Base-by-base conservation (phyloP, 2,888 invertebrate genomes). In the Euplexia lucipara region DNA sequence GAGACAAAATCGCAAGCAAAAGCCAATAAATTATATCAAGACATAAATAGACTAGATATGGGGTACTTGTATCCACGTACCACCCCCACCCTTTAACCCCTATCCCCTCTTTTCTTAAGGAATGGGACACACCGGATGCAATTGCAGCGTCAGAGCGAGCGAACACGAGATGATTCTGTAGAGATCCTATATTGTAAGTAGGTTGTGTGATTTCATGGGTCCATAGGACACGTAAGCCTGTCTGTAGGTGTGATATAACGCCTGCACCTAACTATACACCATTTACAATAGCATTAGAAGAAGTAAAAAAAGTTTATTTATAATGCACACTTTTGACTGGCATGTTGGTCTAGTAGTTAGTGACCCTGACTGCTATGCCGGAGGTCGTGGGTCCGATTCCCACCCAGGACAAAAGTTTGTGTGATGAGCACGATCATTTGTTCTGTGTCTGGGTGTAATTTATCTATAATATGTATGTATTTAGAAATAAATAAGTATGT, bases 11-110 rank as follows among this genome's bases (percentile, higher is more conserved):
- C 41, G 34, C 60, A 60, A 60, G 41, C 34, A 35, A 34, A 22
- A 22, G n/a, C n/a, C 26, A 34, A 42, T n/a, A 34, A 35, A 42
- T 41, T 10, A 34, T 41, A 62, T 48, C 22, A 48, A 34, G 48
- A 48, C 62, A 60, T 18, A 14, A 48, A 41, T 63, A 48, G 48
- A 30, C 9, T 42, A n/a, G n/a, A n/a, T n/a, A 30, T 45, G 37
- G 20, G n/a, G 9, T 39, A 12, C 35, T 10, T 45, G 10, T 5
- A 34, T 7, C 41, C 6, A 2, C 22, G 30, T 35, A 1, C 10
- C 37, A 18, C 30, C 22, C 44, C 26, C 1, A 10, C 30, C 12
- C n/a, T n/a, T n/a, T n/a, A n/a, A n/a, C n/a, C n/a, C n/a, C n/a
- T n/a, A 18, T 6, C 18, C 2, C 20, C 44, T n/a, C 20, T 2